Base-by-base conservation (phyloP, 2,797 vertebrate genomes). In the Helicolenus hilgendorfi region DNA sequence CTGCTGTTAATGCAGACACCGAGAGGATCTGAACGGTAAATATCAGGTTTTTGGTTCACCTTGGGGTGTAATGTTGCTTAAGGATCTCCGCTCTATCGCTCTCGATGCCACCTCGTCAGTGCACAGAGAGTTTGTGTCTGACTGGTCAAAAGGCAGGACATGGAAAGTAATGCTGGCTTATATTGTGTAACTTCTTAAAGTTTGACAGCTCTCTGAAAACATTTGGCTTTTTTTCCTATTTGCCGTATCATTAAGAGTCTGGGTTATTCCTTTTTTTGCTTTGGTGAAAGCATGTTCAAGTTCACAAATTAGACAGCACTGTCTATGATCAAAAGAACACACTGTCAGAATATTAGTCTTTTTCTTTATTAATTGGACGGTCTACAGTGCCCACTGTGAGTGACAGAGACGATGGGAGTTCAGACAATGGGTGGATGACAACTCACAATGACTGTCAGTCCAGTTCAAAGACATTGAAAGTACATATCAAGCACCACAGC, bases 31-130 rank as follows among this genome's bases (percentile, higher is more conserved):
- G 81, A 86, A 78, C 41, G 60, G 75, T 89, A 90, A 92, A 93
- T 91, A 93, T 89, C 3, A 62, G 67, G 31, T 73, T 74, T 76
- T 93, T 1, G 14, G 24, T 86, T 94, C 77, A 91, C 91, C 90
- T 88, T 89, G 85, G 49, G 88, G 55, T 78, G 33, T 56, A 76
- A 71, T n/a, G 70, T 70, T 60, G 55, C 79, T 82, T 29, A 83
- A 88, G 79, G 69, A 90, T 75, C 77, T 84, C 68, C 62, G 60
- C 73, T 88, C 76, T 64, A 8, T 93, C 79, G 71, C 55, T 33
- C 65, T 56, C 81, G 69, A 8, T 31, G 9, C 53, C 36, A 35
- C 69, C 65, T 67, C 0, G 1, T 75, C 68, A 73, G 77, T 29
- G 67, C 63, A 72, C 60, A 70, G 60, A 69, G 15, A 81, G 75